Conservation (phyloP, 2,113 vertebrate species). For the Actinemys pallida region DNA sequence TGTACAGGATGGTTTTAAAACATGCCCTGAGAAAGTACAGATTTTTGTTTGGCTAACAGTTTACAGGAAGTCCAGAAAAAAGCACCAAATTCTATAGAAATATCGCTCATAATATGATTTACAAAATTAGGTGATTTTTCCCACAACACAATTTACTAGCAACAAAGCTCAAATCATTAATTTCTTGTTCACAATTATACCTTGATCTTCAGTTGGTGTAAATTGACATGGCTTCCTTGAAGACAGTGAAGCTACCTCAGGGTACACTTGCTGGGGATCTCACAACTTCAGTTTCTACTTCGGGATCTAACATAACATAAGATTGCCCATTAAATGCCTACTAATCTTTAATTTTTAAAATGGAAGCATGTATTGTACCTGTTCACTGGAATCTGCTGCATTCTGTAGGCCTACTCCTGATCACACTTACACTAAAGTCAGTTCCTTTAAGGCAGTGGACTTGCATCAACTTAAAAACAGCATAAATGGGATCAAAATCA, state of each 20-base stretch:
- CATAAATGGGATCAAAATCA: not conserved
- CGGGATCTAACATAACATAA: not conserved
- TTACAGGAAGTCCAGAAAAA: not conserved
- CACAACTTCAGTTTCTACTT: not conserved
- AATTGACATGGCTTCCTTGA: fast-evolving
- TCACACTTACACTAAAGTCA: not conserved
- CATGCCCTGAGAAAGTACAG: not conserved
- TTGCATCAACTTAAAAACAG: not conserved
- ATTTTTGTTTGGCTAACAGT: not conserved
- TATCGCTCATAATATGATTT: not conserved
- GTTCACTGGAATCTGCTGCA: not conserved
- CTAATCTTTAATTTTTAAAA: not conserved
- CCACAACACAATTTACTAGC: not conserved
- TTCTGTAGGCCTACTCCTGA: not conserved
- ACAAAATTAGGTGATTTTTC: not conserved
- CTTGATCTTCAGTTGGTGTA: not conserved
- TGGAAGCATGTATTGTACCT: not conserved
- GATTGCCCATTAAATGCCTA: not conserved
- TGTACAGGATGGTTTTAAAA: not conserved
- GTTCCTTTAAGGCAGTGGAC: not conserved
- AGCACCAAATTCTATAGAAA: not conserved
- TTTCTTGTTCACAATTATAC: not conserved
- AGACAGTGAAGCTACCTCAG: not conserved
- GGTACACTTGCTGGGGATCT: not conserved
- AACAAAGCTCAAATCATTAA: not conserved